phyloP scores from a whole-genome alignment of 2,888 invertebrate species.

The Papilio elwesi region DNA sequence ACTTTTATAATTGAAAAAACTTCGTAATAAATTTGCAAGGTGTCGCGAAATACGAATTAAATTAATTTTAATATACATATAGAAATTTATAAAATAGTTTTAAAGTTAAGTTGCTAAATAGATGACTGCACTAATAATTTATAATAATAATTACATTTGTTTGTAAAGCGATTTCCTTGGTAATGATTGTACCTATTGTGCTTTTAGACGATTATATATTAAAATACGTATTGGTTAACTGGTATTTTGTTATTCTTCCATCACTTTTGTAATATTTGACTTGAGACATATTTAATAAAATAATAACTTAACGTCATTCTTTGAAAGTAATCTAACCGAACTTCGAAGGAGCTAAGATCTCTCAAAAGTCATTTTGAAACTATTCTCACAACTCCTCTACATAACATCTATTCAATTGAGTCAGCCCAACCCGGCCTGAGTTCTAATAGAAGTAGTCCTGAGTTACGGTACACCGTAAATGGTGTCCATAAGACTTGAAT shows the following conservation, averaged over 20 bases:
- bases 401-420: conserved; percentile 30
- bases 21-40: conserved; percentile 50
- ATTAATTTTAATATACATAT: conserved; percentile 62
- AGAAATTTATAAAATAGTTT: conserved; percentile 63
- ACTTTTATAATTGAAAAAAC: background rate
- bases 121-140: conserved; percentile 62
- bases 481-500: conserved; percentile 76
- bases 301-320: conserved; percentile 25
- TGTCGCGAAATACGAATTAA: conserved; percentile 56
- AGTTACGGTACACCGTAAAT: conserved; percentile 78
- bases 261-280: too few species aligned
- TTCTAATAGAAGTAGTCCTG: conserved; percentile 1
- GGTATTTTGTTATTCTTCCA: conserved; percentile 44
- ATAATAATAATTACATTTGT: conserved; percentile 61
- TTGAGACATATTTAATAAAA: conserved; percentile 32
- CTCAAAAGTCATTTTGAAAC: conserved; percentile 20
- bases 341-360: conserved; percentile 9
- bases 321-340: conserved; percentile 10
- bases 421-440: conserved; percentile 27
- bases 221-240: conserved; percentile 61
- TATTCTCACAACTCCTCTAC: conserved; percentile 39
- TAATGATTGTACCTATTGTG: conserved; percentile 68
- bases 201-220: conserved; percentile 55
- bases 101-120: conserved; percentile 57
- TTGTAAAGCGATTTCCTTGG: conserved; percentile 79